phyloP scores from a whole-genome alignment of 2,113 vertebrate species.

The Mastomys coucha region DNA sequence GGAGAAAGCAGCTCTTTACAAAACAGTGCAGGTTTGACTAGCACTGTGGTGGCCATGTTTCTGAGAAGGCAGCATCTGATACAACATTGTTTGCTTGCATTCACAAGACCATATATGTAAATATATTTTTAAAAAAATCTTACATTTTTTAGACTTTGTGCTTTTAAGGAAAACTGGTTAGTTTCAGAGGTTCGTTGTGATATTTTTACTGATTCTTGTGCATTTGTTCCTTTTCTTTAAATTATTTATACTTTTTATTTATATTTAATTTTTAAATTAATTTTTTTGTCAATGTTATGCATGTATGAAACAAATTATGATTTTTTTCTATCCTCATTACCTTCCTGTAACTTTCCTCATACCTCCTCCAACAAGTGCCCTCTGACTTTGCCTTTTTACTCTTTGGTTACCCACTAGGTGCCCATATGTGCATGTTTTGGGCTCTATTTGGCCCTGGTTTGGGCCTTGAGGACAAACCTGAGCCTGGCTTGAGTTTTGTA shows the following conservation, averaged over 20 bases:
- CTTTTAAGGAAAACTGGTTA: neutral
- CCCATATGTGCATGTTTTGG: no score
- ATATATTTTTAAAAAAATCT: neutral
- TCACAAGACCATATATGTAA: neutral
- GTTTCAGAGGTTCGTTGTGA: neutral
- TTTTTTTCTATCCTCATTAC: no score
- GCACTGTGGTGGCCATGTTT: neutral
- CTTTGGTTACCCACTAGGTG: no score
- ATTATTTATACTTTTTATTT: neutral
- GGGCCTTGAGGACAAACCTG: no score
- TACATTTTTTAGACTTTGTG: neutral
- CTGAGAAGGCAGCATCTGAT: neutral
- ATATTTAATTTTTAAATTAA: neutral
- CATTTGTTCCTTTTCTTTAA: neutral
- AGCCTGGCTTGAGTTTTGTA: no score
- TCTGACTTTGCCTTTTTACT: neutral
- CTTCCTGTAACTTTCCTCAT: neutral
- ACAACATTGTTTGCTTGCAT: neutral
- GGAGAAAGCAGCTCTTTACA: neutral
- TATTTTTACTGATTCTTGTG: neutral
- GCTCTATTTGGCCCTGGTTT: no score
- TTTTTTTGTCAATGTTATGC: neutral
- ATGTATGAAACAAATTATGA: neutral
- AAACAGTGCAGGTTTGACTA: neutral
- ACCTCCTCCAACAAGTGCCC: neutral